Evolutionary conservation across 2,797 vertebrate species (phyloP), one percentile per base, ranked within the genome.

Genomic region (Fratercula arctica): DNA sequence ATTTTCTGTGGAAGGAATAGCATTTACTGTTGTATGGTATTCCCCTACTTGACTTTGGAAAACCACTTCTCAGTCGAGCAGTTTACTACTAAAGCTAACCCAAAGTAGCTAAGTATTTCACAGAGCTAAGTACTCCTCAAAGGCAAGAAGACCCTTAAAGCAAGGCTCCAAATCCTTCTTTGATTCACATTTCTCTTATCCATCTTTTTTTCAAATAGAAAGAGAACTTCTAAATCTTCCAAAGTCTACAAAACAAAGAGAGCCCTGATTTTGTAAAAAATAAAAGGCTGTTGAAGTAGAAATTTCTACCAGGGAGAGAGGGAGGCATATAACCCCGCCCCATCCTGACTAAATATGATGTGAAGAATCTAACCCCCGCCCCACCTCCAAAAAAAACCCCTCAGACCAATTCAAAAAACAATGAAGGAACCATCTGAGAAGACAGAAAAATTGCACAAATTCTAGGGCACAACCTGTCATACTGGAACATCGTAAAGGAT

Each of bases 251-350:
- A 63, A 63, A 5, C 2, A 5, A 29, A n/a, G 39, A 76, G 11
- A 28, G 15, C 24, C 18, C 16, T 1, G 0, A 51, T 39, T 57
- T 64, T 7, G 15, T 37, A 37, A 57, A 45, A 70, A 39, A 23
- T 14, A 2, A 63, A 76, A 13, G 13, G 26, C 13, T 24, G 28
- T 6, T 50, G 11, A 64, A 39, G 17, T 29, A 39, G 16, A 46
- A 66, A 54, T 31, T 72, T 41, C 60, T 48, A 17, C 29, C 39
- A 78, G 73, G 45, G 12, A 75, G 26, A 20, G 16, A 50, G 8
- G 20, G 10, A 73, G 16, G 6, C 14, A 37, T 6, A 10, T 9
- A 21, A 4, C 0, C 4, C 11, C n/a, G 0, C 5, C n/a, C 25
- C 54, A 46, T 23, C 31, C n/a, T 48, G 50, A 76, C 25, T 10